Conservation (phyloP, 2,888 invertebrate species). For the Andrena bicolor region DNA sequence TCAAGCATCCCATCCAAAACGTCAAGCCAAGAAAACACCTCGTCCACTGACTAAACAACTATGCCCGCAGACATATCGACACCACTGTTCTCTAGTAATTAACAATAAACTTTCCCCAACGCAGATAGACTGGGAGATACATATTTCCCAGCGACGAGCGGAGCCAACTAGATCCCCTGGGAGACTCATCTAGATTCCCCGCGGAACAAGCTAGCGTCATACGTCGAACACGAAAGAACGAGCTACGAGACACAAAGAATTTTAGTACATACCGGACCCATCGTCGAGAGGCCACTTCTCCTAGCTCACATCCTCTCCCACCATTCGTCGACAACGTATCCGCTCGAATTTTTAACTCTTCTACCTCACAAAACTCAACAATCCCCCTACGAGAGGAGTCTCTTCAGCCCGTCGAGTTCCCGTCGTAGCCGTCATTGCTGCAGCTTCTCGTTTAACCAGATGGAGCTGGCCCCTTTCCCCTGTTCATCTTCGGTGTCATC, state of each 20-base stretch:
- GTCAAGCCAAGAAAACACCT: neutral
- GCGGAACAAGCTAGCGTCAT: constrained; percentile 28
- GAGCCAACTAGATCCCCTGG: constrained; percentile 16
- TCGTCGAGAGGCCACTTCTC: constrained; percentile 4
- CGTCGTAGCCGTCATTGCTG: constrained; percentile 49
- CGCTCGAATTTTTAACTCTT: constrained; percentile 78
- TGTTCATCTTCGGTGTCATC: constrained; percentile 52
- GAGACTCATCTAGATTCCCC: constrained; percentile 39
- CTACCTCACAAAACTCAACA: constrained; percentile 76
- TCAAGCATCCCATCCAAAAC: neutral
- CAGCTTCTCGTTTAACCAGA: constrained; percentile 58
- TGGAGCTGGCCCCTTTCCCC: constrained; percentile 34
- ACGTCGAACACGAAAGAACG: constrained; percentile 41
- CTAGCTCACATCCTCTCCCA: neutral
- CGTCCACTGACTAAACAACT: neutral
- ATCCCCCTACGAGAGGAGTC: constrained; percentile 45
- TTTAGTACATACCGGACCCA: constrained; percentile 60
- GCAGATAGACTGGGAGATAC: constrained; percentile 40
- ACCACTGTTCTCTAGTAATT: constrained; percentile 41
- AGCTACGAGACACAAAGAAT: constrained; percentile 66
- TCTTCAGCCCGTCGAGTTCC: constrained; percentile 33
- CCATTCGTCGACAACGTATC: constrained; percentile 41
- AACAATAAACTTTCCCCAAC: constrained; percentile 54
- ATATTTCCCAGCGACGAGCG: constrained; percentile 44
- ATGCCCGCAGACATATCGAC: neutral